These are phyloP conservation scores for Sanderia malayensis DNA, from an alignment of 30 jellyfish, hydroid and myxozoan genomes.

Conservation along the genomic window DNA sequence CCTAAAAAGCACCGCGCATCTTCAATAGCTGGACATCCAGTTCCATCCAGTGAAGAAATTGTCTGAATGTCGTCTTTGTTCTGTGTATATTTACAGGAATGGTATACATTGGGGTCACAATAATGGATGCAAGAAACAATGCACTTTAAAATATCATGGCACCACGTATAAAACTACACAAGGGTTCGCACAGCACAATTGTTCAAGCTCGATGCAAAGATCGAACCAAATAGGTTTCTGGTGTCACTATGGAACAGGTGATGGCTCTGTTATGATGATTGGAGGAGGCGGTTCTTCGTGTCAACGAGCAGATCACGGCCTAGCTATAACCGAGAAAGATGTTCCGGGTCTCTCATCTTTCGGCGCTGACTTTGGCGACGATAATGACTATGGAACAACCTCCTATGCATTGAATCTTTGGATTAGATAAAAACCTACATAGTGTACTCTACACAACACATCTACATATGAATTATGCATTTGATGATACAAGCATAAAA, in stretches of 20 bases:
- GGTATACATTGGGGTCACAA: slow-evolving; percentile 26
- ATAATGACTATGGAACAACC: not conserved
- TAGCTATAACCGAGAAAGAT: slow-evolving; percentile 40
- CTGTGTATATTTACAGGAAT: slow-evolving; percentile 4
- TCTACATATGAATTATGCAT: too few relatives aligned
- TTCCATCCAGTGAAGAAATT: too few relatives aligned
- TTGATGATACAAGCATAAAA: too few relatives aligned
- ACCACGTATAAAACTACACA: not conserved
- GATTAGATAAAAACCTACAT: not conserved
- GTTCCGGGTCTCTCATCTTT: slow-evolving; percentile 11
- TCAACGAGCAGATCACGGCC: slow-evolving; percentile 52
- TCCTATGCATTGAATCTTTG: slow-evolving; percentile 8
- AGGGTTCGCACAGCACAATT: slow-evolving; percentile 22
- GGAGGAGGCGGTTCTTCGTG: slow-evolving; percentile 66
- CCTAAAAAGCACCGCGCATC: too few relatives aligned
- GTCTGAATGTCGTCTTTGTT: too few relatives aligned
- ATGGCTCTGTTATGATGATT: slow-evolving; percentile 47
- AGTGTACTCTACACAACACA: too few relatives aligned
- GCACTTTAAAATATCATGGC: slow-evolving; percentile 6
- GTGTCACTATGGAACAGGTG: slow-evolving; percentile 60
- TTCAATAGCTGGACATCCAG: too few relatives aligned
- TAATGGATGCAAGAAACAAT: slow-evolving; percentile 11
- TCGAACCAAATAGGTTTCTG: slow-evolving; percentile 29
- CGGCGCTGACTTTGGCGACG: not conserved
- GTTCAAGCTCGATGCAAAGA: slow-evolving; percentile 27